Base-by-base conservation (phyloP, 2,113 vertebrate genomes). In the Chlorocebus sabaeus region DNA sequence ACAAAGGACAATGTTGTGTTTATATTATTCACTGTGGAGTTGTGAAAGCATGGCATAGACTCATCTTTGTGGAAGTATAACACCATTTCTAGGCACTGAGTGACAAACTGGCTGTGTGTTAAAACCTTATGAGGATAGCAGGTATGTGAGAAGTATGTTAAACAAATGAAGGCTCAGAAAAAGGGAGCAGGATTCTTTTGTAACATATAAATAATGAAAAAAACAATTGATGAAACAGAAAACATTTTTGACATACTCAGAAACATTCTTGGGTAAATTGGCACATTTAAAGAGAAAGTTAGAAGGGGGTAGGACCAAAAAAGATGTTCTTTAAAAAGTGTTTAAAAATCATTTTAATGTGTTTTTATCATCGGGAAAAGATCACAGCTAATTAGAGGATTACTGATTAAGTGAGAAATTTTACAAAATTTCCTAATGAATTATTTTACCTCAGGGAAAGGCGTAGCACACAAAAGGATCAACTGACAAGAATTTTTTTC, bases 361-460 rank as follows among this genome's bases (percentile, higher is more conserved):
- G 90, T 89, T 75, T 30, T 75, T 22, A 67, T 45, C 22, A 55
- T 67, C 40, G 80, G 38, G 48, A 4, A 81, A 91, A 86, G 43
- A 95, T 48, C 76, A 93, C 93, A 86, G 61, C 16, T 89, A 82
- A 73, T 8, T 50, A 83, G 30, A 93, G 50, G 48, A 59, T 43
- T 88, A 75, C 32, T 82, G 59, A 91, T 79, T 45, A 94, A 72
- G 52, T 94, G 89, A 68, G 84, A n/a, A 38, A 92, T 78, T 67
- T 96, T 76, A 73, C 23, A 90, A 88, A 96, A 64, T 82, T 78
- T 76, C 83, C 32, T 93, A 94, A 68, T 11, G 12, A 61, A 75
- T 95, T 93, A 79, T 76, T 70, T 96, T 92, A 89, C 18, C 27
- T 95, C 61, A 89, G 32, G 73, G 35, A 93, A 95, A 45, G 8